Base-by-base conservation (phyloP, 2,797 vertebrate genomes). In the Buceros bicornis region DNA sequence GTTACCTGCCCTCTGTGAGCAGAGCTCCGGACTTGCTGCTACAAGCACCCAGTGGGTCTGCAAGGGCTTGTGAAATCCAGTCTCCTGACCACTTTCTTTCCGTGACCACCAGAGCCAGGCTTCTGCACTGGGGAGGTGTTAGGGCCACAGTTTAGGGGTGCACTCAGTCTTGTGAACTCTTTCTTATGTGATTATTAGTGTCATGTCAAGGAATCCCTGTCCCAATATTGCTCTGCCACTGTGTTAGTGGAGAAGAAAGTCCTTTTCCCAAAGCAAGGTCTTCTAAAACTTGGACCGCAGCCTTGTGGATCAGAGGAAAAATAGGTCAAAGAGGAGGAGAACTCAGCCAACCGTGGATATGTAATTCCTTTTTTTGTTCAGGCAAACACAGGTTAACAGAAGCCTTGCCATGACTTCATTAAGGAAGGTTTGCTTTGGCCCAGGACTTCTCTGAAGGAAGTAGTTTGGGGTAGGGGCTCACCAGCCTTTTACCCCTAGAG, bases 361-460 rank as follows among this genome's bases (percentile, higher is more conserved):
- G 2, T 20, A 10, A 22, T 60, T 77, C 24, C 4, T 10, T 48
- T 61, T 50, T 64, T 48, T 19, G 7, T 37, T 3, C 20, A 14
- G 29, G 18, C 31, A 58, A 2, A 16, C 37, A n/a, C 0, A 42
- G 33, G 35, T 37, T n/a, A 47, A 50, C 3, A 16, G n/a, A 43
- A 62, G 8, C 21, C 43, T 51, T 10, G 2, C 51, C 10, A 0
- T 10, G 42, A 18, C 22, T 60, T 51, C 7, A 2, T 29, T 35
- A 6, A 70, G 51, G 35, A 15, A 9, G 11, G 7, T 54, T 16
- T 10, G 11, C 3, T 22, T n/a, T 13, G 73, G 47, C 16, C 6
- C 50, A 4, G 40, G 43, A 18, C 28, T 4, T 13, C 22, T 31
- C 7, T 1, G 0, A 1, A 47, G 19, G 5, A 10, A 31, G 42